Evolutionary conservation across 2,888 invertebrate genomes (phyloP).

Genomic region (Taphrorychus bicolor): DNA sequence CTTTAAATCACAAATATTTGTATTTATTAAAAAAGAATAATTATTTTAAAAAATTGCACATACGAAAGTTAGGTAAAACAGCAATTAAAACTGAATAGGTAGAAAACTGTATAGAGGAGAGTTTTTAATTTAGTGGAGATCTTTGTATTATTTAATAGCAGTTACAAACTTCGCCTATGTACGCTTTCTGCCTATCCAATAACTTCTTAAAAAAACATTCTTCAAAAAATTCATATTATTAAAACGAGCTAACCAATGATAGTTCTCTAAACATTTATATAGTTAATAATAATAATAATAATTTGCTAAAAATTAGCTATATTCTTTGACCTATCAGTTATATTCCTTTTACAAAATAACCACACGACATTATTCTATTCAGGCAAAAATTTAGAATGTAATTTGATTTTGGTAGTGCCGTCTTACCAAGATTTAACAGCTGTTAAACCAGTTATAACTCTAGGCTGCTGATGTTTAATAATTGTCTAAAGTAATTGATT

Average conservation of each 20-base stretch:
- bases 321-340: constrained; percentile 39
- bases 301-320: constrained; percentile 48
- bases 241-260: background rate
- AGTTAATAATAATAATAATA: constrained; percentile 16
- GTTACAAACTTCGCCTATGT: too few species aligned
- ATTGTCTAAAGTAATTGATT: too few species aligned
- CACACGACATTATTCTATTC: constrained; percentile 48
- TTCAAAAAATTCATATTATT: background rate
- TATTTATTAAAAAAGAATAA: background rate
- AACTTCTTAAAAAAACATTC: background rate
- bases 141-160: too few species aligned
- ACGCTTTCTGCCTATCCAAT: background rate
- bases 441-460: background rate
- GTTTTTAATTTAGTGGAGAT: too few species aligned
- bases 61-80: background rate
- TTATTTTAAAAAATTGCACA: background rate
- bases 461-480: too few species aligned
- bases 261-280: constrained; percentile 22
- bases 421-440: background rate
- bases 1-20: background rate
- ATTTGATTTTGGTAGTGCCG: constrained; percentile 43
- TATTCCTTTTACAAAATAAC: constrained; percentile 53
- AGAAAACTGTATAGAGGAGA: background rate
- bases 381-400: constrained; percentile 58
- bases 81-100: background rate